phyloP scores from a whole-genome alignment of 2,888 invertebrate genomes.

The Noctua janthina region DNA sequence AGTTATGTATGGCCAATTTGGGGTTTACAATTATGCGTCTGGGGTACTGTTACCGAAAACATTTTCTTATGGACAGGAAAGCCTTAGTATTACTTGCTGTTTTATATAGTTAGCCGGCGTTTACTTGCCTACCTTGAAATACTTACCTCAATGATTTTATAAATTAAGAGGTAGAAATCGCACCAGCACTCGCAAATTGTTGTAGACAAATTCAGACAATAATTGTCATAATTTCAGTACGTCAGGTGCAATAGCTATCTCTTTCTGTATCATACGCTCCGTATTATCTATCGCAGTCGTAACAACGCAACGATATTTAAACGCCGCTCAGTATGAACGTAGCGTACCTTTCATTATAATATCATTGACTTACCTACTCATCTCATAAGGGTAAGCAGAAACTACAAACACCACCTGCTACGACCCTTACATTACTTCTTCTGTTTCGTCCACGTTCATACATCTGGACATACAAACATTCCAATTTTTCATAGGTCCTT shows the following conservation, averaged over 20 bases:
- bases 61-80: background rate
- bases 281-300: no score
- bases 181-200: no score
- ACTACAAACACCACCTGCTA: background rate
- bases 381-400: background rate
- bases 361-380: no score
- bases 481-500: background rate
- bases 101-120: background rate
- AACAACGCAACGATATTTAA: no score
- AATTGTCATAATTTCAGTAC: no score
- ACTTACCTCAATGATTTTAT: background rate
- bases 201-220: no score
- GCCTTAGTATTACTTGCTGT: no score
- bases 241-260: no score
- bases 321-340: no score
- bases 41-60: background rate
- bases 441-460: background rate
- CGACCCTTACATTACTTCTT: background rate
- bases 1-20: slow-evolving; percentile 50
- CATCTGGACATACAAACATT: background rate
- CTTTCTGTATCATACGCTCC: no score
- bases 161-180: no score
- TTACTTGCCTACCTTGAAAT: background rate
- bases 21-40: slow-evolving; percentile 29
- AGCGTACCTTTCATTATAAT: no score